Evolutionary conservation across 2,888 invertebrate species (phyloP).

Genomic region (Epistrophella euchroma): DNA sequence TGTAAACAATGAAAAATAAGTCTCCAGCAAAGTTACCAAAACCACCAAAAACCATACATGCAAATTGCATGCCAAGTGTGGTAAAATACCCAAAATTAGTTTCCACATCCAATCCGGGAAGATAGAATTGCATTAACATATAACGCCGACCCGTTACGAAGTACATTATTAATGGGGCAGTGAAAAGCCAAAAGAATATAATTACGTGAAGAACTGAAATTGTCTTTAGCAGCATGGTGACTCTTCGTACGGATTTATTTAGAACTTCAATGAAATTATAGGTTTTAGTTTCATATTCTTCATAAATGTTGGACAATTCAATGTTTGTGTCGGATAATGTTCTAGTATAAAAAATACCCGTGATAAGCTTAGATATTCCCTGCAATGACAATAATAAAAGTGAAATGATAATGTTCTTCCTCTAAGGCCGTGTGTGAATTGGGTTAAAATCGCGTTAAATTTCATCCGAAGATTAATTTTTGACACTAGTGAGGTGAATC

Average conservation of each 20-base stretch:
- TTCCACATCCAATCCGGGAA: constrained; percentile 76
- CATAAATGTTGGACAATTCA: constrained; percentile 17
- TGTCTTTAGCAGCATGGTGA: not conserved
- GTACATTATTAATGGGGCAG: constrained; percentile 46
- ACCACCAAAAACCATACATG: constrained; percentile 59
- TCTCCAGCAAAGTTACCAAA: constrained; percentile 78
- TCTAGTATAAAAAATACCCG: not conserved
- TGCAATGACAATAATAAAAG: constrained; percentile 4
- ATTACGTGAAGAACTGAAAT: constrained; percentile 5
- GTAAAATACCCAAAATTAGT: constrained; percentile 72
- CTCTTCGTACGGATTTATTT: not conserved
- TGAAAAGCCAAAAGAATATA: constrained; percentile 12
- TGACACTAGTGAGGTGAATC: too few species aligned
- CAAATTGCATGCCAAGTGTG: constrained; percentile 71
- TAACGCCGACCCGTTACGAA: constrained; percentile 46
- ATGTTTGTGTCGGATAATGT: not conserved
- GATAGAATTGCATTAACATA: constrained; percentile 77
- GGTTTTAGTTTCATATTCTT: constrained; percentile 28
- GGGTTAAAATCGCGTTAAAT: too few species aligned
- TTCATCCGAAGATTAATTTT: too few species aligned
- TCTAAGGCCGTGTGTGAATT: too few species aligned
- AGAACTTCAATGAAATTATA: constrained; percentile 1
- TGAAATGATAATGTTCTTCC: too few species aligned
- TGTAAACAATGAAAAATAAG: constrained; percentile 70
- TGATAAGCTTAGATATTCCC: constrained; percentile 57